A percentile compares a stretch with the other conserved stretches of the same genome.
These are phyloP conservation scores for Lithosia quadra DNA, from an alignment of 2,888 invertebrate species.

Conservation along the genomic window DNA sequence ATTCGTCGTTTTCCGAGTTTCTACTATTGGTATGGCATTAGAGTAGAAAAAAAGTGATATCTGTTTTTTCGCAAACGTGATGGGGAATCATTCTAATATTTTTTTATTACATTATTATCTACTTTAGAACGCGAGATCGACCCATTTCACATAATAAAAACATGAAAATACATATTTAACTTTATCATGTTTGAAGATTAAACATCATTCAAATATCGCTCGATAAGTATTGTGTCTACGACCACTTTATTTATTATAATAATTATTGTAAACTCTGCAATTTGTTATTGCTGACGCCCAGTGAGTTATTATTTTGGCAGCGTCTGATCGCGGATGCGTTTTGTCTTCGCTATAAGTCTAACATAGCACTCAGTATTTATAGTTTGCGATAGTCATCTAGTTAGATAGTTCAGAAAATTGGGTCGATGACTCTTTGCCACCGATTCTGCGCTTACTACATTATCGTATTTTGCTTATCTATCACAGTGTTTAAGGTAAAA, in stretches of 20 bases:
- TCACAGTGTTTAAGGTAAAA: constrained; percentile 19
- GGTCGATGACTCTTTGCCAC: constrained; percentile 75
- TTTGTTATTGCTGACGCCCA: constrained; percentile 55
- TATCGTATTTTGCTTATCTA: constrained; percentile 23
- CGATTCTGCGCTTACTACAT: constrained; percentile 49
- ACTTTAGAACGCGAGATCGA: too few relatives aligned
- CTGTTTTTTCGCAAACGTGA: too few relatives aligned
- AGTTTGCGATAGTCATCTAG: constrained; percentile 72
- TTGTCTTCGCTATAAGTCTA: constrained; percentile 69
- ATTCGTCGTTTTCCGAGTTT: too few relatives aligned
- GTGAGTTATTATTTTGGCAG: constrained; percentile 79
- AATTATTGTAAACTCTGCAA: constrained; percentile 58
- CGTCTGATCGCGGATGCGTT: constrained; percentile 76
- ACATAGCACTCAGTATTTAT: constrained; percentile 70
- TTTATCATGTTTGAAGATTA: too few relatives aligned
- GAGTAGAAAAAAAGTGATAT: too few relatives aligned
- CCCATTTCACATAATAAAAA: too few relatives aligned
- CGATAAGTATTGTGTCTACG: too few relatives aligned
- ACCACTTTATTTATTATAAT: constrained; percentile 54
- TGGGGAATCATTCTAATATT: too few relatives aligned
- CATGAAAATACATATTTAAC: background rate
- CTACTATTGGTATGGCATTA: too few relatives aligned
- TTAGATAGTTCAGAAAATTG: constrained; percentile 74
- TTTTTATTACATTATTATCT: too few relatives aligned
- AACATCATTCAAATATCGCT: too few relatives aligned